Percentiles rank a stretch among this genome's conserved stretches.
Conservation (phyloP, 2,888 invertebrate genomes). For the Nemotelus nigrinus region DNA sequence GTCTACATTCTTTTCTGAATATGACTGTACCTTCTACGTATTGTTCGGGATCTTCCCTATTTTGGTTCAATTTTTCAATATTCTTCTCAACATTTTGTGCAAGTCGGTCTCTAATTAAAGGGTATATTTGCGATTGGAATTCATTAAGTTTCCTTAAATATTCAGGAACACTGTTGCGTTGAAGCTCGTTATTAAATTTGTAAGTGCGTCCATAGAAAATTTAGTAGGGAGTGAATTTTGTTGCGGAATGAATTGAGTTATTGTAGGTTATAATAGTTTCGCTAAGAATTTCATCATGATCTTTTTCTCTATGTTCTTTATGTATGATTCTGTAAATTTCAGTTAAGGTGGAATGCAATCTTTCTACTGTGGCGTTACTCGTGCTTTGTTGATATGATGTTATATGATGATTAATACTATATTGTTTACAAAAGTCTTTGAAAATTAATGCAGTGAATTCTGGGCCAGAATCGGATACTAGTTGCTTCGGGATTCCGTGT, state of each 20-base stretch:
- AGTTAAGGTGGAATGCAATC: constrained; percentile 47
- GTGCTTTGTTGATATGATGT: constrained; percentile 49
- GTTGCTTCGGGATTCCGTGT: constrained; percentile 19
- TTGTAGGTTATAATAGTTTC: constrained; percentile 46
- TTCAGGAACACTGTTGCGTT: constrained; percentile 25
- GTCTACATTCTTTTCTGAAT: constrained; percentile 46
- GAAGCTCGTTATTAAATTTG: constrained; percentile 34
- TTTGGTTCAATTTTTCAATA: constrained; percentile 26
- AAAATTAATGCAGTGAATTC: constrained; percentile 49
- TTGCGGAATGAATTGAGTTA: constrained; percentile 46
- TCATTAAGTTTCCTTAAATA: constrained; percentile 42
- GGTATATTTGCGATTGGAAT: constrained; percentile 36
- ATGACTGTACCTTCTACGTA: constrained; percentile 10
- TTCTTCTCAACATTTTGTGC: constrained; percentile 5
- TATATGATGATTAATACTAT: constrained; percentile 43
- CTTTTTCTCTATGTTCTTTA: constrained; percentile 33
- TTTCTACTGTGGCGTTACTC: constrained; percentile 48
- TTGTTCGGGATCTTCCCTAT: constrained; percentile 17
- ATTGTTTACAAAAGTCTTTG: constrained; percentile 47
- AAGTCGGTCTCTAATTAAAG: constrained; percentile 35
- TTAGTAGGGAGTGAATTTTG: constrained; percentile 43
- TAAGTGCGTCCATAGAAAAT: constrained; percentile 28
- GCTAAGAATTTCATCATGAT: constrained; percentile 47
- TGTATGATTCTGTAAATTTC: constrained; percentile 50
- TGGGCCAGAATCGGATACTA: background rate